Evolutionary conservation across 2,113 vertebrate genomes (phyloP).

Genomic region (Eulemur macaco): DNA sequence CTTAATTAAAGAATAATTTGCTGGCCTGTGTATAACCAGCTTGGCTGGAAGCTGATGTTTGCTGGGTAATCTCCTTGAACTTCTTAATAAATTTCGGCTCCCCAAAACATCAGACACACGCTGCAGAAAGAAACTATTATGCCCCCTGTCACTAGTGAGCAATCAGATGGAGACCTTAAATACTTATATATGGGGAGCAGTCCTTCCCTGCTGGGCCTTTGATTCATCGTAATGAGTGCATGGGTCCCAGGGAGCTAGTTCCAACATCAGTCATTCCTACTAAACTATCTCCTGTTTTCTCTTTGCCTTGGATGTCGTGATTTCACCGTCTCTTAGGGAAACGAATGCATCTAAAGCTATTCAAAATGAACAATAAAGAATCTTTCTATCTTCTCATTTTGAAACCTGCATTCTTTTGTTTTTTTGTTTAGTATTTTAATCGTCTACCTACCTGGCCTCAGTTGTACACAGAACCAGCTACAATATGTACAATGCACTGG

Average conservation of each 20-base stretch:
- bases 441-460: background rate
- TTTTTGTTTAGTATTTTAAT: background rate
- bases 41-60: constrained; percentile 45
- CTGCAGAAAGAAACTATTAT: background rate
- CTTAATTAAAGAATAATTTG: constrained; percentile 68
- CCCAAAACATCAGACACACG: background rate
- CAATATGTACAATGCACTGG: background rate
- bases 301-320: background rate
- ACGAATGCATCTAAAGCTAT: background rate
- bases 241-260: background rate
- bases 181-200: background rate
- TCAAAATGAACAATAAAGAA: background rate
- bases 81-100: constrained; percentile 29
- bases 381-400: constrained; percentile 4
- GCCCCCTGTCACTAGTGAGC: background rate
- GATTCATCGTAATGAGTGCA: background rate
- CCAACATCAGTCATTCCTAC: background rate
- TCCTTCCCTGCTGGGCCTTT: background rate
- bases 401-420: background rate
- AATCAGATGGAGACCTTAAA: background rate
- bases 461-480: background rate
- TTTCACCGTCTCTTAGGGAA: background rate
- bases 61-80: background rate
- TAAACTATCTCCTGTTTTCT: background rate
- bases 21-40: background rate